These are phyloP conservation scores for Macropis europaea DNA, from an alignment of 2,888 invertebrate genomes.

Conservation along the genomic window DNA sequence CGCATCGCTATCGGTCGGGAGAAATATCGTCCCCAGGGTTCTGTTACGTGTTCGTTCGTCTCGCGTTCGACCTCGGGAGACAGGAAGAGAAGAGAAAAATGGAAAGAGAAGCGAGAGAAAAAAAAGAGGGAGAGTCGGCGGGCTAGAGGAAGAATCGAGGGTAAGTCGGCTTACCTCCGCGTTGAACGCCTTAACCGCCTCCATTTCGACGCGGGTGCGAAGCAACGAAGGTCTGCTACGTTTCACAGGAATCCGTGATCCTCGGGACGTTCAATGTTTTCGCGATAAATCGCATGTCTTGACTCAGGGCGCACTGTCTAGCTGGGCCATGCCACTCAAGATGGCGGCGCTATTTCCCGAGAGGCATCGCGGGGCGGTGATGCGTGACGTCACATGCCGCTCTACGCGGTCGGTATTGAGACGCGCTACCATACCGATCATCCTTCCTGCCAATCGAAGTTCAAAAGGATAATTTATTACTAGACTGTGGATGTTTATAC, in stretches of 20 bases:
- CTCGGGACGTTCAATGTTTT: constrained; percentile 58
- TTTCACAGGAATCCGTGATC: constrained; percentile 58
- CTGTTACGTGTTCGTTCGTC: neutral
- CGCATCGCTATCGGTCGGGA: neutral
- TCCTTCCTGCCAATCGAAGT: constrained; percentile 12
- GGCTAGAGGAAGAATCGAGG: constrained; percentile 60
- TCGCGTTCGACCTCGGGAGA: neutral
- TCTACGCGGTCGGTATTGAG: constrained; percentile 25
- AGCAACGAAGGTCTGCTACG: constrained; percentile 46
- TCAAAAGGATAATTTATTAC: neutral
- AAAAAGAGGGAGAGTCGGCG: constrained; percentile 63
- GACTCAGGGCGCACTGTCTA: constrained; percentile 71
- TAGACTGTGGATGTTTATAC: too few relatives aligned
- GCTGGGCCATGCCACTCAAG: constrained; percentile 77
- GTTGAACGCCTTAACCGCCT: constrained; percentile 93
- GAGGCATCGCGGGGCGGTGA: constrained; percentile 65
- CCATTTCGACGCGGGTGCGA: constrained; percentile 81
- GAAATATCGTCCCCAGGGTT: neutral
- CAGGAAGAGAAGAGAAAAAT: constrained; percentile 4
- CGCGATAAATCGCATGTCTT: constrained; percentile 68
- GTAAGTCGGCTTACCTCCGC: constrained; percentile 85
- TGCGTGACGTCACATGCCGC: constrained; percentile 57
- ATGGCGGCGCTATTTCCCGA: constrained; percentile 73
- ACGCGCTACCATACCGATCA: constrained; percentile 15
- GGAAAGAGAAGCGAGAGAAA: constrained; percentile 18